Percentiles rank a stretch among this genome's conserved stretches.
Evolutionary conservation across 1,140 invertebrate genomes (phyloP).

Genomic region (Drosophila carrolli): DNA sequence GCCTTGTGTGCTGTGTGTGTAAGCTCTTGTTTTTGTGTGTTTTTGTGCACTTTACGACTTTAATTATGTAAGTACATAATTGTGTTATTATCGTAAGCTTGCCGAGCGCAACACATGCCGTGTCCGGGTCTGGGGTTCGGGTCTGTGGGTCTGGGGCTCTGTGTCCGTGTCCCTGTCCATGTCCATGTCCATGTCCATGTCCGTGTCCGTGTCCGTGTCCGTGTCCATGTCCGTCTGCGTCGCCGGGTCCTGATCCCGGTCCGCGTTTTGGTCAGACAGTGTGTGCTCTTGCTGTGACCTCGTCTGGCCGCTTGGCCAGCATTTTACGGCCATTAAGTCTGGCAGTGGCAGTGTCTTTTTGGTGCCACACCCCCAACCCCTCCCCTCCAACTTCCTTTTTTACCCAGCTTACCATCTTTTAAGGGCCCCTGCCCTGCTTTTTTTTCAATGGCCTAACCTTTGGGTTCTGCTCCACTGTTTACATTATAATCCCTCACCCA

Average conservation of each 20-base stretch:
- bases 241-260: constrained; percentile 25
- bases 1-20: neutral
- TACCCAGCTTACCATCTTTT: constrained; percentile 6
- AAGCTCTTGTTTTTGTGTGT: constrained; percentile 39
- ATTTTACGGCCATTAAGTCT: constrained; percentile 78
- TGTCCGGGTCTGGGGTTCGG: constrained; percentile 5
- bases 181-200: constrained; percentile 4
- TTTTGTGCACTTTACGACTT: constrained; percentile 79
- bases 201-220: constrained; percentile 14
- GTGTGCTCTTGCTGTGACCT: constrained; percentile 50
- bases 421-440: neutral
- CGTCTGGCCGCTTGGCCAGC: constrained; percentile 68
- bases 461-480: constrained; percentile 40
- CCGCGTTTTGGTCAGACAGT: constrained; percentile 9
- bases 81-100: constrained; percentile 81
- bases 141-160: too few relatives aligned
- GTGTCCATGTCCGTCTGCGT: neutral
- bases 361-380: neutral
- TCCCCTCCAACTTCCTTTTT: neutral
- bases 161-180: too few relatives aligned
- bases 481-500: constrained; percentile 64
- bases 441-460: constrained; percentile 30
- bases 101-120: constrained; percentile 45
- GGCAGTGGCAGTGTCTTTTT: constrained; percentile 64
- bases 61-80: constrained; percentile 83